Evolutionary conservation across 2,113 vertebrate species (phyloP).

Genomic region (Protobothrops mucrosquamatus): DNA sequence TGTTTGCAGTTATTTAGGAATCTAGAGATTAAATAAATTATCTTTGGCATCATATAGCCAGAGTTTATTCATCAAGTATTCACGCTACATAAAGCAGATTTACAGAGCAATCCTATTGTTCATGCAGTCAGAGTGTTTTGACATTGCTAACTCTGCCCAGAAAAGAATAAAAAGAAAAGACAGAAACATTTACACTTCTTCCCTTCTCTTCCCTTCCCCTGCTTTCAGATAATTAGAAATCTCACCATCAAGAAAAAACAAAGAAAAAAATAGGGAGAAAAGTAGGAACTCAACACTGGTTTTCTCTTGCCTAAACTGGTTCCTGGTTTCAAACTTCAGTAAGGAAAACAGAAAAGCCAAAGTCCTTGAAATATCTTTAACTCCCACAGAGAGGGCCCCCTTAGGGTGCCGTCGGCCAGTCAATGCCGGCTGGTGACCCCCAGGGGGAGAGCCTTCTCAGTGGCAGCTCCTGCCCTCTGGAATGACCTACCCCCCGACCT

Average conservation of each 20-base stretch:
- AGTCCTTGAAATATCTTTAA: not conserved
- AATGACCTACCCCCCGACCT: too few relatives aligned
- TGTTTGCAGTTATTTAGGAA: not conserved
- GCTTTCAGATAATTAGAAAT: not conserved
- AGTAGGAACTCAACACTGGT: not conserved
- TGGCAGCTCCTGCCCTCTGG: too few relatives aligned
- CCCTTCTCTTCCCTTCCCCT: not conserved
- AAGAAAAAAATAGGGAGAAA: not conserved
- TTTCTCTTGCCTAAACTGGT: not conserved
- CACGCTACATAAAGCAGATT: not conserved
- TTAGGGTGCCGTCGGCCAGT: too few relatives aligned
- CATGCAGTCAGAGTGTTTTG: not conserved
- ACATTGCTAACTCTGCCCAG: not conserved
- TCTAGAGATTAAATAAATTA: not conserved
- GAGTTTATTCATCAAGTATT: not conserved
- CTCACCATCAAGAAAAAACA: not conserved
- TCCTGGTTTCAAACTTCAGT: not conserved
- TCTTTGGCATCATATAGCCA: not conserved
- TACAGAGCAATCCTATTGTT: not conserved
- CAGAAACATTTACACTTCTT: not conserved
- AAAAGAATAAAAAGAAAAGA: not conserved
- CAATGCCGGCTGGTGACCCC: too few relatives aligned
- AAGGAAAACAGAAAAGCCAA: not conserved
- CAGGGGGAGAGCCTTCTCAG: too few relatives aligned
- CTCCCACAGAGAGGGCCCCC: too few relatives aligned